Evolutionary conservation across 2,797 vertebrate genomes (phyloP).

Genomic region (Taenioides sp.): DNA sequence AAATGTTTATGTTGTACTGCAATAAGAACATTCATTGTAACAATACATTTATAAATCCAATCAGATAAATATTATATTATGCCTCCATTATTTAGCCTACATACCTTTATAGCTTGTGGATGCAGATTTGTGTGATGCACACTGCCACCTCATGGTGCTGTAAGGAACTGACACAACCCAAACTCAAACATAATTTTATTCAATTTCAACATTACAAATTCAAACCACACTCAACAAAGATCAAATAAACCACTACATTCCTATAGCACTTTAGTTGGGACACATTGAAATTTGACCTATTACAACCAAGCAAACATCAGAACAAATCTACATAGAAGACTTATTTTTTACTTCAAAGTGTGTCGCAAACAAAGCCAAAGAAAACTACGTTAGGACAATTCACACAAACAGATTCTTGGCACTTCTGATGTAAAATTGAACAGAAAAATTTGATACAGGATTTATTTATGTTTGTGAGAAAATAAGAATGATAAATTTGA

Average conservation of each 20-base stretch:
- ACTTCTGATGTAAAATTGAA: neutral
- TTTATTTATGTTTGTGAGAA: neutral
- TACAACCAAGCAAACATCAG: conserved; percentile 32
- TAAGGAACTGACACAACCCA: conserved; percentile 21
- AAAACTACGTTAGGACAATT: neutral
- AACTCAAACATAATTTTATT: conserved; percentile 47
- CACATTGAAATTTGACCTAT: conserved; percentile 32
- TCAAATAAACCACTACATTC: conserved; percentile 35
- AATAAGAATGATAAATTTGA: neutral
- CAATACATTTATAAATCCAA: neutral
- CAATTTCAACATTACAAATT: conserved; percentile 37
- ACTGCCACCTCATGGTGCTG: conserved; percentile 44
- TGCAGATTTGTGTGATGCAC: neutral
- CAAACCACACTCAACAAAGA: conserved; percentile 28
- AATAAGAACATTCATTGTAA: neutral
- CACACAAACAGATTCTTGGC: neutral
- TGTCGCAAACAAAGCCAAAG: neutral
- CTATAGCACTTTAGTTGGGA: conserved; percentile 30
- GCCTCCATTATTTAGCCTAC: neutral
- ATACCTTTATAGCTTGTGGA: neutral
- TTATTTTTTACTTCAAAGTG: neutral
- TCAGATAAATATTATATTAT: neutral
- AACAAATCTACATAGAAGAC: conserved; percentile 4
- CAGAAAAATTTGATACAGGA: neutral
- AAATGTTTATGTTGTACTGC: neutral